Evolutionary conservation across 2,888 invertebrate genomes (phyloP), one percentile per base, ranked within the genome.

Genomic region (Drosophila monieri): DNA sequence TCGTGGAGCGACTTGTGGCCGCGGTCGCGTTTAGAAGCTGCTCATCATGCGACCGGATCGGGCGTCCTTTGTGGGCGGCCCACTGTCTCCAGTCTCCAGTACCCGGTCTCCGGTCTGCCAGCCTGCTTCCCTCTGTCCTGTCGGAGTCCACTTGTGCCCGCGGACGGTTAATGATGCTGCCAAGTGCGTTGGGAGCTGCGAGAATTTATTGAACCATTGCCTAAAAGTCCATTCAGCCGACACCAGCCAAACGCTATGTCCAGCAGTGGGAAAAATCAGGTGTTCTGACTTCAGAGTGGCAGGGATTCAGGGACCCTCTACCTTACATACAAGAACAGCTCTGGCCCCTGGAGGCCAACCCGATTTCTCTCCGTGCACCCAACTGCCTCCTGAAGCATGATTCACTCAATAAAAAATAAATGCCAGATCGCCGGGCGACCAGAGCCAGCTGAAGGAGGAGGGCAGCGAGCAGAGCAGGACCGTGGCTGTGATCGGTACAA

Each of bases 181-280:
- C 57, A 64, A 64, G 66, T 68, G 73, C 73, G 62, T 69, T 66
- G 79, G 79, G 77, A 69, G 65, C 70, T 55, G 73, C 77, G 79
- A 81, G 85, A 90, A 90, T 90, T 90, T 90, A 90, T 90, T 90
- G 90, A 90, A 89, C 89, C 88, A 85, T 89, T 88, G 89, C 83
- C 83, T 81, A 83, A 83, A 83, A 83, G 80, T 83, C 81, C 85
- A 76, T 69, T 68, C 84, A 68, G 76, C 61, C 52, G 65, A 76
- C 58, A 76, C 67, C 71, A 59, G 43, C 14, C 54, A 44, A 54
- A 44, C 46, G 47, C 51, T 49, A 52, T 14, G 51, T 18, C 39
- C 32, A 8, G 14, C 52, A 59, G 37, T 14, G 23, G 23, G 1
- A 12, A 8, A 54, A 54, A 23, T 23, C 21, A 23, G 21, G 21